phyloP scores from a whole-genome alignment of 92 coral and sea anemone species.

The Ricordea florida region DNA sequence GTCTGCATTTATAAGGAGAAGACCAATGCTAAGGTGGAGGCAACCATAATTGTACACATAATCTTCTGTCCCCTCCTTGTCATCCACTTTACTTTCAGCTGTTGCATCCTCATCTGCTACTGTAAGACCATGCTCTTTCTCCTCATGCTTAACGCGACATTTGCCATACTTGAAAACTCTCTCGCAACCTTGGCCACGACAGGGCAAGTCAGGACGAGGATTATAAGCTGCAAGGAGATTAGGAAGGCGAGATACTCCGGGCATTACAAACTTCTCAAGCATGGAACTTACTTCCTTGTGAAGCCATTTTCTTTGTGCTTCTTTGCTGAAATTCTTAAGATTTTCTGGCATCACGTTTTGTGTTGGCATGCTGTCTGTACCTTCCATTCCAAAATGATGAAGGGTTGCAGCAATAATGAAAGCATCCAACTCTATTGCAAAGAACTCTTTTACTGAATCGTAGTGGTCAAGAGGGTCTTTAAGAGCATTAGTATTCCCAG shows the following conservation, averaged over 20 bases:
- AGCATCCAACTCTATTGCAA: slow-evolving; percentile 30
- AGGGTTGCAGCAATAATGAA: slow-evolving; percentile 25
- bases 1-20: slow-evolving; percentile 53
- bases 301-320: slow-evolving; percentile 29
- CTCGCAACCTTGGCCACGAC: slow-evolving; percentile 4
- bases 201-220: slow-evolving; percentile 2
- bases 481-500: slow-evolving; percentile 41
- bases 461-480: slow-evolving; percentile 17
- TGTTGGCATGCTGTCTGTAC: neutral
- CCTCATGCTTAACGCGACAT: slow-evolving; percentile 28
- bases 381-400: slow-evolving; percentile 45
- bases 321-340: slow-evolving; percentile 7
- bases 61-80: neutral
- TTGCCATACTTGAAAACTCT: slow-evolving; percentile 32
- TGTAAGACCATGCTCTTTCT: slow-evolving; percentile 20
- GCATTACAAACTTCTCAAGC: slow-evolving; percentile 47
- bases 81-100: neutral
- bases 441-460: slow-evolving; percentile 29
- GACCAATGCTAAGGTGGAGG: slow-evolving; percentile 39
- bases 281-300: slow-evolving; percentile 17
- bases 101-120: neutral
- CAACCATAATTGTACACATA: slow-evolving; percentile 50
- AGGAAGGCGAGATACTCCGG: slow-evolving; percentile 1
- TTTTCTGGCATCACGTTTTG: neutral
- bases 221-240: neutral